Conservation (phyloP, 2,888 invertebrate species). For the Cosmopolites sordidus region DNA sequence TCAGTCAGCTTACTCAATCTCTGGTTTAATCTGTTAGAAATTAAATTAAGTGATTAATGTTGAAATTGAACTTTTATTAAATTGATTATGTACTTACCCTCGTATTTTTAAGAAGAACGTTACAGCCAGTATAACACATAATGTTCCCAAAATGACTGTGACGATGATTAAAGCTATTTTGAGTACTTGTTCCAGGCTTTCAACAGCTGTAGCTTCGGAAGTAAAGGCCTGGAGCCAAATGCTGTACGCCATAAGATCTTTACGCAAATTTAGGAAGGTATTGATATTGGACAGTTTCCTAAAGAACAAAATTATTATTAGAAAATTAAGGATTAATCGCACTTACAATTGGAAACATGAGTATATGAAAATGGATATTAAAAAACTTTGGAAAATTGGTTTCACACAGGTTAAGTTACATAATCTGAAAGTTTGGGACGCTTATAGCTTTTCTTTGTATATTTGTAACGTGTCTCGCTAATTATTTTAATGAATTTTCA, state of each 20-base stretch:
- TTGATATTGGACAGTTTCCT: conserved; percentile 35
- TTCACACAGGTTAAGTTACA: not conserved
- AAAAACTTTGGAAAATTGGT: not conserved
- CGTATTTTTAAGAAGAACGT: conserved; percentile 56
- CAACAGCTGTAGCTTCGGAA: conserved; percentile 31
- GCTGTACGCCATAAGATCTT: conserved; percentile 31
- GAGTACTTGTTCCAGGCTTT: conserved; percentile 47
- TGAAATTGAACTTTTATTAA: not conserved
- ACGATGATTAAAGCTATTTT: conserved; percentile 53
- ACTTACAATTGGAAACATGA: no score
- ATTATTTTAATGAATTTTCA: no score
- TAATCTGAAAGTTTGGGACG: no score
- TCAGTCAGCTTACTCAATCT: conserved; percentile 60
- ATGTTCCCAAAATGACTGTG: conserved; percentile 52
- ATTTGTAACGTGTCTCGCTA: no score
- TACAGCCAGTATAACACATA: conserved; percentile 53
- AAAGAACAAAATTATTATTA: conserved; percentile 22
- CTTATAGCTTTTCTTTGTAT: no score
- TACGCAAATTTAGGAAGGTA: conserved; percentile 30
- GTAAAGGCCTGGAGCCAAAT: conserved; percentile 29
- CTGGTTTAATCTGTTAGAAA: conserved; percentile 51
- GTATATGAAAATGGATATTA: not conserved
- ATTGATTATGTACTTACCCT: conserved; percentile 46
- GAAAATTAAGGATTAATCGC: no score
- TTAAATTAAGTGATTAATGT: not conserved